phyloP scores from a whole-genome alignment of 2,888 invertebrate genomes.

The Morpho helenor region DNA sequence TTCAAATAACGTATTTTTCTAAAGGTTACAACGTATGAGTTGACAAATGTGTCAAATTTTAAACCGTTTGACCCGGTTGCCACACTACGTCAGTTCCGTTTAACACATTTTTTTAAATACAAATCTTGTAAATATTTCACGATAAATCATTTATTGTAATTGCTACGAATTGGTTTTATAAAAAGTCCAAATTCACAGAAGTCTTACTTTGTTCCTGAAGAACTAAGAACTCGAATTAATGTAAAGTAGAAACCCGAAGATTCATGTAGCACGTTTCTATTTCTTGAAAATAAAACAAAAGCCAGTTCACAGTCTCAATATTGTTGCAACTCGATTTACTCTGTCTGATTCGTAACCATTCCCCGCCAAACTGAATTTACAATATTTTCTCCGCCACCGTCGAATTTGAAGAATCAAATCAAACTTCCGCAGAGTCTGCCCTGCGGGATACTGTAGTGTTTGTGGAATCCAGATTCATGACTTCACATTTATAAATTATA shows the following conservation, averaged over 20 bases:
- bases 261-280: background rate
- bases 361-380: conserved; percentile 44
- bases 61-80: no score
- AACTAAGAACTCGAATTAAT: no score
- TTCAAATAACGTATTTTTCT: no score
- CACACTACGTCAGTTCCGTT: no score
- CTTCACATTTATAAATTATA: conserved; percentile 46
- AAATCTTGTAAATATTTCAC: no score
- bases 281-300: conserved; percentile 8
- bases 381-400: conserved; percentile 53
- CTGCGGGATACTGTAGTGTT: conserved; percentile 47
- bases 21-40: no score
- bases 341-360: conserved; percentile 19
- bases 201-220: no score
- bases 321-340: conserved; percentile 14
- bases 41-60: no score
- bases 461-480: conserved; percentile 55
- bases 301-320: conserved; percentile 7
- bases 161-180: no score
- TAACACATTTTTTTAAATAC: no score
- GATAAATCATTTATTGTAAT: no score
- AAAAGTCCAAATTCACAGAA: no score
- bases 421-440: conserved; percentile 54
- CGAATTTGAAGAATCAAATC: conserved; percentile 63
- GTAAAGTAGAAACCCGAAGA: background rate